phyloP scores from a whole-genome alignment of 2,888 invertebrate species.

The Lepidonotus clava region DNA sequence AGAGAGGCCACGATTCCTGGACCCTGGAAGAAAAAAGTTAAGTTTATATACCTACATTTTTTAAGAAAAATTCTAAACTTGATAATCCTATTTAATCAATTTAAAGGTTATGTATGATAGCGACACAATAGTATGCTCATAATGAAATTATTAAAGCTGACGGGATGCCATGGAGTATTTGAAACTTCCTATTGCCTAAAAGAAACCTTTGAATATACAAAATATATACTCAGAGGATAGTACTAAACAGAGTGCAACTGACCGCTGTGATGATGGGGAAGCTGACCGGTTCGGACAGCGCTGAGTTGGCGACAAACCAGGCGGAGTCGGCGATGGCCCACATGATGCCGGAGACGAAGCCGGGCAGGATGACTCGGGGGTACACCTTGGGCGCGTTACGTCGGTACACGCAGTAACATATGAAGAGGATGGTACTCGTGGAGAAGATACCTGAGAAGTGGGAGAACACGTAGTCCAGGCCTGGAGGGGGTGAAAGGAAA shows the following conservation, averaged over 20 bases:
- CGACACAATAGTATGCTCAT: too few relatives aligned
- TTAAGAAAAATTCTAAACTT: too few relatives aligned
- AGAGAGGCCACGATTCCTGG: conserved; percentile 81
- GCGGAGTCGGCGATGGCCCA: conserved; percentile 81
- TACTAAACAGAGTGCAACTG: conserved; percentile 53
- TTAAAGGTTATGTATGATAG: too few relatives aligned
- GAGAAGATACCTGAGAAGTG: conserved; percentile 81
- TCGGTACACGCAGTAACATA: conserved; percentile 78
- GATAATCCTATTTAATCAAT: too few relatives aligned
- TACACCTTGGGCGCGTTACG: conserved; percentile 77
- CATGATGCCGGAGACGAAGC: conserved; percentile 80
- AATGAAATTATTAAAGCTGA: too few relatives aligned
- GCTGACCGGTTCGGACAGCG: conserved; percentile 81
- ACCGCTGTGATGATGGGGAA: conserved; percentile 81
- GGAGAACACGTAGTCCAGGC: conserved; percentile 81
- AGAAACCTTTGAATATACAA: too few relatives aligned
- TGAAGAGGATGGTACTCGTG: conserved; percentile 79
- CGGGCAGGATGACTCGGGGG: conserved; percentile 80
- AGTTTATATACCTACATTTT: neutral
- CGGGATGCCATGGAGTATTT: too few relatives aligned
- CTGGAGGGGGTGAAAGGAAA: too few relatives aligned
- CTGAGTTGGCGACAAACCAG: conserved; percentile 82
- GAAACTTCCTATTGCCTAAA: too few relatives aligned
- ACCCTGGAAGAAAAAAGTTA: conserved; percentile 66
- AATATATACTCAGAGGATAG: too few relatives aligned